Percentiles rank a stretch among this genome's conserved stretches.
Evolutionary conservation across 2,888 invertebrate genomes (phyloP).

Genomic region (Pegoplata infirma): DNA sequence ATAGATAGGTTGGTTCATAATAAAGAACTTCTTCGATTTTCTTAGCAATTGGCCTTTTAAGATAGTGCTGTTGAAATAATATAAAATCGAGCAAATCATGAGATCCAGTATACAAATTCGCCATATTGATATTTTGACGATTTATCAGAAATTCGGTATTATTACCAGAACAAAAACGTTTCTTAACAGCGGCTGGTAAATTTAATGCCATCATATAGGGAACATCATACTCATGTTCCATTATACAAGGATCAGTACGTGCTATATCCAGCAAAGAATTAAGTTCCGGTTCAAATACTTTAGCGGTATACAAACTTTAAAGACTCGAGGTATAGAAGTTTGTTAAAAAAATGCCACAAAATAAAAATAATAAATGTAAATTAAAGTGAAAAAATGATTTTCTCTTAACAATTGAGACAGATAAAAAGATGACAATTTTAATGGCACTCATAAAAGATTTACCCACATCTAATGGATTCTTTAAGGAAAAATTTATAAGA

Average conservation of each 20-base stretch:
- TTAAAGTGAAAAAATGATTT: conserved; percentile 45
- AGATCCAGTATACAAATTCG: conserved; percentile 62
- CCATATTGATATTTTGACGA: conserved; percentile 62
- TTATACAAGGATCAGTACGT: conserved; percentile 57
- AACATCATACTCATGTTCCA: conserved; percentile 54
- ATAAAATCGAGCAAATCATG: conserved; percentile 66
- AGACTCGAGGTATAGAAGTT: conserved; percentile 66
- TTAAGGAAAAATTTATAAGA: not conserved
- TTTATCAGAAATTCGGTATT: conserved; percentile 50
- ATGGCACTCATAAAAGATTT: not conserved
- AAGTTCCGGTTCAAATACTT: conserved; percentile 66
- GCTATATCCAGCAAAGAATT: conserved; percentile 64
- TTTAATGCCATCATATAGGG: conserved; percentile 45
- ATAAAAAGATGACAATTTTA: conserved; percentile 26
- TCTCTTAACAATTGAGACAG: conserved; percentile 17
- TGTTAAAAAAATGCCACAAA: conserved; percentile 64
- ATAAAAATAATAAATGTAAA: conserved; percentile 57
- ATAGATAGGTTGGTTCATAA: conserved; percentile 42
- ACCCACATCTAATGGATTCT: not conserved
- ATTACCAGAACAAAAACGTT: conserved; percentile 60
- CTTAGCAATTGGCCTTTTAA: conserved; percentile 65
- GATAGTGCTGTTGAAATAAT: conserved; percentile 68
- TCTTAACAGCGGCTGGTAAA: conserved; percentile 61
- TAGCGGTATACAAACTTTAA: conserved; percentile 65
- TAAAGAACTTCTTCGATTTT: conserved; percentile 50